Conservation (phyloP, 2,113 vertebrate species). For the Solea senegalensis region DNA sequence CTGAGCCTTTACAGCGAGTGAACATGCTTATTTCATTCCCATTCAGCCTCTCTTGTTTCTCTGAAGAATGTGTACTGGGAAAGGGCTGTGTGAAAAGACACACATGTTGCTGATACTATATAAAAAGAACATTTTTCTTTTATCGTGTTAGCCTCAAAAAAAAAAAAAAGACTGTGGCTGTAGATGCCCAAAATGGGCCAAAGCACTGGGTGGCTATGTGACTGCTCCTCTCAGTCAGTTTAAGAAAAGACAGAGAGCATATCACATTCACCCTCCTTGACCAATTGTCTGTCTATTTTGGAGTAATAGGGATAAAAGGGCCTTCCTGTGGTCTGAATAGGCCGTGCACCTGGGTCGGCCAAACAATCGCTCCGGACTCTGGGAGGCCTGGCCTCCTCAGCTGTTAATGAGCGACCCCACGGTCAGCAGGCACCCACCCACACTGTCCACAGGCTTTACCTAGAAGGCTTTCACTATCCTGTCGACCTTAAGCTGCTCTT, state of each 20-base stretch:
- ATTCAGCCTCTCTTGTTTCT: constrained; percentile 47
- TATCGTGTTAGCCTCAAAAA: constrained; percentile 27
- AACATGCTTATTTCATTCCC: constrained; percentile 51
- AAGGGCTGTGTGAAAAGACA: constrained; percentile 41
- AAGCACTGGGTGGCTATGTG: constrained; percentile 18
- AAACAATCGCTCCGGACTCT: constrained; percentile 73
- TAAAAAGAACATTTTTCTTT: not conserved
- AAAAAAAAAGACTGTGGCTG: constrained; percentile 11
- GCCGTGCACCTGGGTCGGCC: constrained; percentile 77
- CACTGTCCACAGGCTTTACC: constrained; percentile 51
- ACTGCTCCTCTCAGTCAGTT: constrained; percentile 30
- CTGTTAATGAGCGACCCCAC: constrained; percentile 78
- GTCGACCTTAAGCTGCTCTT: constrained; percentile 54
- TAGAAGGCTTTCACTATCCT: constrained; percentile 32
- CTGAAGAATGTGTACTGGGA: constrained; percentile 34
- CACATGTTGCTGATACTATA: constrained; percentile 46
- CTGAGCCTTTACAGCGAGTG: constrained; percentile 67
- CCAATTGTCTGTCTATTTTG: constrained; percentile 52
- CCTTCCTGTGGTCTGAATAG: constrained; percentile 75
- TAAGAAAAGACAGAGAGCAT: constrained; percentile 41
- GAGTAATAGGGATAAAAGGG: constrained; percentile 57
- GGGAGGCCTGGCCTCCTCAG: constrained; percentile 65
- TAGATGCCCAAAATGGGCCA: constrained; percentile 36
- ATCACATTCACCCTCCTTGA: constrained; percentile 62
- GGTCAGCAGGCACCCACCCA: constrained; percentile 71